These are phyloP conservation scores for Cyphomyrus discorhynchus DNA, from an alignment of 2,113 vertebrate species.

Conservation along the genomic window DNA sequence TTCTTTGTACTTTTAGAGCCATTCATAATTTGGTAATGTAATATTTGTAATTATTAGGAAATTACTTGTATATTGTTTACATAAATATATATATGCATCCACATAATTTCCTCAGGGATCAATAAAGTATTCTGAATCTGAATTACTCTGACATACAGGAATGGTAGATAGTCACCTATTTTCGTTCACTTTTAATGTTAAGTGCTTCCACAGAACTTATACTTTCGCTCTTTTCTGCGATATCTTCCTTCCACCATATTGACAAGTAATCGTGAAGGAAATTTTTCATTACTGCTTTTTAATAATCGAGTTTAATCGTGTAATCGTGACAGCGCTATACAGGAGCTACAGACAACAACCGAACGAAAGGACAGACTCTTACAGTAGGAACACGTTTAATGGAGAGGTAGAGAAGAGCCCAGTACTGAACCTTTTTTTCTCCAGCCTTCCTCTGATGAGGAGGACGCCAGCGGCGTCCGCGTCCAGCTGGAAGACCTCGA, in stretches of 20 bases:
- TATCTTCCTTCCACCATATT: not conserved
- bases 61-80: too few relatives aligned
- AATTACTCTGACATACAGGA: too few relatives aligned
- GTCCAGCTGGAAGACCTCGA: conserved; percentile 79
- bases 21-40: too few relatives aligned
- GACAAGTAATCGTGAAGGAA: not conserved
- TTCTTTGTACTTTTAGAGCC: too few relatives aligned
- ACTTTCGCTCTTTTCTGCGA: not conserved
- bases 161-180: too few relatives aligned
- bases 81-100: too few relatives aligned
- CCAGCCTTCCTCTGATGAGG: conserved; percentile 78
- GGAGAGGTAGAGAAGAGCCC: not conserved
- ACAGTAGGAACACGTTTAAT: not conserved
- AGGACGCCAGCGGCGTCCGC: conserved; percentile 81
- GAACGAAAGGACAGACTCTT: not conserved
- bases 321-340: not conserved
- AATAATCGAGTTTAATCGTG: not conserved
- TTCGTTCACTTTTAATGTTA: too few relatives aligned
- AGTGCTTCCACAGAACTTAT: not conserved
- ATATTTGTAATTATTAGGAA: too few relatives aligned
- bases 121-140: too few relatives aligned
- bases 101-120: too few relatives aligned
- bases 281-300: not conserved
- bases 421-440: conserved; percentile 59
- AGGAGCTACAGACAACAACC: not conserved